These are phyloP conservation scores for Chrysemys picta DNA, from an alignment of 2,113 vertebrate species.

Conservation along the genomic window DNA sequence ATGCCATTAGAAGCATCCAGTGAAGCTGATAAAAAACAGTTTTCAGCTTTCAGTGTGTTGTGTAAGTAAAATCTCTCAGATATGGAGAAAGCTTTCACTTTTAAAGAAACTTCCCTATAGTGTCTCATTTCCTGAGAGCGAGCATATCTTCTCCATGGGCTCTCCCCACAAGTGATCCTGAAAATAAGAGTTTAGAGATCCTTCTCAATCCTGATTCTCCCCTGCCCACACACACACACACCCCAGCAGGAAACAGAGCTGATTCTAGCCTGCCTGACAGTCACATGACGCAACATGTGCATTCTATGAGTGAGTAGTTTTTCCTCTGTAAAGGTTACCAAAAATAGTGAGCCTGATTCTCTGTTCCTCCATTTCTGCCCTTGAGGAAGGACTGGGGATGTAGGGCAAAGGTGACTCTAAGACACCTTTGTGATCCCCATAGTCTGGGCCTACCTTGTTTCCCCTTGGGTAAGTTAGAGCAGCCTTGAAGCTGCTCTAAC, in stretches of 20 bases:
- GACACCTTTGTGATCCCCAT: background rate
- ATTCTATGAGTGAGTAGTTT: background rate
- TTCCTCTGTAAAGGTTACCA: background rate
- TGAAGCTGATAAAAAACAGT: background rate
- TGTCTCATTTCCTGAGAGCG: background rate
- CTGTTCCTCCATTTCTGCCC: background rate
- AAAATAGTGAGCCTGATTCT: background rate
- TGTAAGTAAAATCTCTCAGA: background rate
- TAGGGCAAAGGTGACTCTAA: background rate
- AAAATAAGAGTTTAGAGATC: background rate
- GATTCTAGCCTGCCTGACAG: background rate
- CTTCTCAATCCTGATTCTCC: background rate
- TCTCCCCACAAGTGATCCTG: background rate
- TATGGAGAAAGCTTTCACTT: background rate
- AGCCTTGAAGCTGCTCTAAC: background rate
- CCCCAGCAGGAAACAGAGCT: background rate
- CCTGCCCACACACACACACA: rapidly evolving
- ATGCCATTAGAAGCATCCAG: background rate
- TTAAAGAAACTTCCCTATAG: background rate
- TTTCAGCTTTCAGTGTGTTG: background rate
- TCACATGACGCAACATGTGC: rapidly evolving
- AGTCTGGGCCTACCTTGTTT: background rate
- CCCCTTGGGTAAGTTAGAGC: background rate
- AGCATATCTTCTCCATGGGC: background rate
- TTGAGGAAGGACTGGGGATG: background rate